Conservation (phyloP, 2,113 vertebrate species). For the Poeciliopsis turrubarensis region DNA sequence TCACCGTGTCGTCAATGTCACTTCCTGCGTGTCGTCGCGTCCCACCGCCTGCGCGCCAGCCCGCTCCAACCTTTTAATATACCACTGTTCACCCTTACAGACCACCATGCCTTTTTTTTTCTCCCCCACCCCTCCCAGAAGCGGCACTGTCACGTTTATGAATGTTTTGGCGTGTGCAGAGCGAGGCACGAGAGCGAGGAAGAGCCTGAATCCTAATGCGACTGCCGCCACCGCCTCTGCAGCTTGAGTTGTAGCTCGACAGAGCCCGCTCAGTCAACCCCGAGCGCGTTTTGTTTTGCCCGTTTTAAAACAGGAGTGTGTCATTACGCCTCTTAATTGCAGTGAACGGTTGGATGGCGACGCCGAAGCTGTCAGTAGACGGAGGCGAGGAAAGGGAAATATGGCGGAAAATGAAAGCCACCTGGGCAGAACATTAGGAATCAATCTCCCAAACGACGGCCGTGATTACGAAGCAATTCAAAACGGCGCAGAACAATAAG, state of each 20-base stretch:
- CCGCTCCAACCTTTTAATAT: conserved; percentile 35
- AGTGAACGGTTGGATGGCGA: conserved; percentile 2
- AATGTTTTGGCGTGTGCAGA: conserved; percentile 28
- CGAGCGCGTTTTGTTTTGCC: conserved; percentile 1
- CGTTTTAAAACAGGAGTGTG: conserved; percentile 8
- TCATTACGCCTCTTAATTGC: conserved; percentile 32
- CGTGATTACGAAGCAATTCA: background rate
- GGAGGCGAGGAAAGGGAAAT: background rate
- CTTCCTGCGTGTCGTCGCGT: conserved; percentile 34
- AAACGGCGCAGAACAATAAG: background rate
- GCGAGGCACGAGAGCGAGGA: conserved; percentile 2
- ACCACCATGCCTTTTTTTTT: conserved; percentile 30
- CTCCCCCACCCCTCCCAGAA: conserved; percentile 19
- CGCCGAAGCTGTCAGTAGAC: conserved; percentile 13
- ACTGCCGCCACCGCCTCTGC: background rate
- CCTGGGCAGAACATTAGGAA: conserved; percentile 16
- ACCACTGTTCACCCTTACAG: conserved; percentile 18
- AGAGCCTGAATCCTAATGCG: conserved; percentile 35
- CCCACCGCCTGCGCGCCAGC: conserved; percentile 8
- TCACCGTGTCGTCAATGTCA: conserved; percentile 60
- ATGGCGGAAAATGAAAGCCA: conserved; percentile 16
- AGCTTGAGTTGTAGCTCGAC: background rate
- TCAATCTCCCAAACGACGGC: background rate
- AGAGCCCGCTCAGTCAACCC: background rate
- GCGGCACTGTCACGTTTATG: conserved; percentile 48